These are phyloP conservation scores for Hyles euphorbiae DNA, from an alignment of 1,140 invertebrate species.

Conservation along the genomic window DNA sequence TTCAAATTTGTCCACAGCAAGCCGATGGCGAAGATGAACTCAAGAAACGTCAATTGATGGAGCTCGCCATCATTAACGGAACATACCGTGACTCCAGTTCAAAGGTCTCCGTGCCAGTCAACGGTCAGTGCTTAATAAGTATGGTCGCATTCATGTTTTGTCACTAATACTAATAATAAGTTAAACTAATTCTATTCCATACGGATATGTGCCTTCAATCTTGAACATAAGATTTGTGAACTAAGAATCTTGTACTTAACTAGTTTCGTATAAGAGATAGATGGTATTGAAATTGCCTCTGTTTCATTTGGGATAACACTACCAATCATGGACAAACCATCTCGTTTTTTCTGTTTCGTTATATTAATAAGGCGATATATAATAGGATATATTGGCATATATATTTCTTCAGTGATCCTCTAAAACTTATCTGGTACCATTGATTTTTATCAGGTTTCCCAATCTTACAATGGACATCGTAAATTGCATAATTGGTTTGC, in stretches of 20 bases:
- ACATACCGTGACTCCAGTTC: slow-evolving; percentile 97
- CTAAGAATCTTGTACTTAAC: too few species aligned
- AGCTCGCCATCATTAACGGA: slow-evolving; percentile 99
- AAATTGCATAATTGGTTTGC: slow-evolving; percentile 19
- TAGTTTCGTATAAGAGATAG: too few species aligned
- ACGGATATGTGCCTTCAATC: background rate
- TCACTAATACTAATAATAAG: slow-evolving; percentile 50
- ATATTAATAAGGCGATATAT: too few species aligned
- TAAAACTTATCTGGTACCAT: background rate
- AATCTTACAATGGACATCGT: background rate
- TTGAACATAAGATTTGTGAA: too few species aligned
- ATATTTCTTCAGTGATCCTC: too few species aligned
- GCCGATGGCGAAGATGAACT: slow-evolving; percentile 99
- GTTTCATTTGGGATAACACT: too few species aligned
- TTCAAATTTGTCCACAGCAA: slow-evolving; percentile 78
- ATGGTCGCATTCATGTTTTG: slow-evolving; percentile 71
- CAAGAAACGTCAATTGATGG: slow-evolving; percentile 99
- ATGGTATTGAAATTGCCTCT: too few species aligned
- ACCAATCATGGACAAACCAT: too few species aligned
- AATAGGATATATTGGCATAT: too few species aligned
- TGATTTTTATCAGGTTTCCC: background rate
- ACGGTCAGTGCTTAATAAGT: slow-evolving; percentile 75
- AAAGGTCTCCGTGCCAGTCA: slow-evolving; percentile 84
- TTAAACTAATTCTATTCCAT: slow-evolving; percentile 11
- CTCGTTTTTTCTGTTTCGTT: too few species aligned